Conservation (phyloP, 2,888 invertebrate genomes). For the Dioctria rufipes region DNA sequence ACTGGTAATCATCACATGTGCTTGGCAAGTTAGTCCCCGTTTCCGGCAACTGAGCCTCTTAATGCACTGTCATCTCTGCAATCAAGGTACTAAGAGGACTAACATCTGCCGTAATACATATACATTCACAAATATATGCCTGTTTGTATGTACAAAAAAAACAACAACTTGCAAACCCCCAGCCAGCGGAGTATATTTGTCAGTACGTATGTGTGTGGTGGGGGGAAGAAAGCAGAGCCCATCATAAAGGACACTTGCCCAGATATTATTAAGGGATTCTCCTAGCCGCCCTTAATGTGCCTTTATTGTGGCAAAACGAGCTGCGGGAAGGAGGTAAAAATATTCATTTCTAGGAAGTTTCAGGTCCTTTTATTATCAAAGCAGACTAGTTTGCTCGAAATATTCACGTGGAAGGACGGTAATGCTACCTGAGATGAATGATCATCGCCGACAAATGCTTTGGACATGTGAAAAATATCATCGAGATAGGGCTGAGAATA, state of each 20-base stretch:
- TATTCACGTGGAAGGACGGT: not conserved
- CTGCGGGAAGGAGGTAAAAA: not conserved
- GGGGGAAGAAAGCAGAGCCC: not conserved
- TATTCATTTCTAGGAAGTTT: not conserved
- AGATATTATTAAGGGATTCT: conserved; percentile 12
- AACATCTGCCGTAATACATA: not conserved
- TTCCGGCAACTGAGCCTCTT: conserved; percentile 17
- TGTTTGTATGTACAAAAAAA: not conserved
- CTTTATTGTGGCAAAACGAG: not conserved
- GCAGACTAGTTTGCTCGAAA: not conserved
- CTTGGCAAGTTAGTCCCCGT: conserved; percentile 13
- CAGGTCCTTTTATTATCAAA: conserved; percentile 13
- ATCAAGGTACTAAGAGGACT: conserved; percentile 21
- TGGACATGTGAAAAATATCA: conserved; percentile 42
- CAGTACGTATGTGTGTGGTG: too few relatives aligned
- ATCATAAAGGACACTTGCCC: conserved; percentile 13
- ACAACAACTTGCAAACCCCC: not conserved
- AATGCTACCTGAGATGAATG: conserved; percentile 48
- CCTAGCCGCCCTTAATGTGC: not conserved
- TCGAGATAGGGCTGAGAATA: not conserved
- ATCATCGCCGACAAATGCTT: conserved; percentile 46
- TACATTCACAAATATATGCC: not conserved
- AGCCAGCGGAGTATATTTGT: not conserved
- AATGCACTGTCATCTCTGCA: conserved; percentile 41
- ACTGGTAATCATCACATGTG: conserved; percentile 34